Conservation (phyloP, 2,888 invertebrate genomes). For the Hyalella azteca region DNA sequence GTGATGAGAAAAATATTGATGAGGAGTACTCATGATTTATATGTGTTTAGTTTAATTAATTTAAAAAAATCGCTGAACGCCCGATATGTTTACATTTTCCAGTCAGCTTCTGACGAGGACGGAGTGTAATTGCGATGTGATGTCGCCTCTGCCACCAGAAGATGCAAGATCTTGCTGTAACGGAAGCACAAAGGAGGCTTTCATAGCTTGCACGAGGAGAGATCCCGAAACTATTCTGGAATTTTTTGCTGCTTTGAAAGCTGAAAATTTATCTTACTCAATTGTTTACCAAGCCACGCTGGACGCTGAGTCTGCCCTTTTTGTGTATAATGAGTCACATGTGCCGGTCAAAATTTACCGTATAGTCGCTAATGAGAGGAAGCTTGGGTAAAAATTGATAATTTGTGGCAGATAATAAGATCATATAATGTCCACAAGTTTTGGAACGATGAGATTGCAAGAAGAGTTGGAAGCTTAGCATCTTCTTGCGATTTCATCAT, state of each 20-base stretch:
- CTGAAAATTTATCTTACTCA: conserved; percentile 39
- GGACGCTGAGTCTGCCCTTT: conserved; percentile 44
- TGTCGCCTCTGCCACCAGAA: not conserved
- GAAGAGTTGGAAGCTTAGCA: not conserved
- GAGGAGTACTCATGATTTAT: too few relatives aligned
- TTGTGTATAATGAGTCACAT: conserved; percentile 49
- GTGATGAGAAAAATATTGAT: too few relatives aligned
- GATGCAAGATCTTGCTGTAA: too few relatives aligned
- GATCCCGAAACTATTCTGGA: conserved; percentile 44
- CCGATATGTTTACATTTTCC: not conserved
- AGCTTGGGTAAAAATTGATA: not conserved
- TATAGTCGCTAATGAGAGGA: not conserved
- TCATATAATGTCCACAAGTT: not conserved
- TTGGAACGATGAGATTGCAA: not conserved
- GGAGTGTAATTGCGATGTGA: too few relatives aligned
- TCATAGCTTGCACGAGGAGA: conserved; percentile 48
- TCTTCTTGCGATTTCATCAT: not conserved
- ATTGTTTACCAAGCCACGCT: conserved; percentile 49
- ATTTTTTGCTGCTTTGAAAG: conserved; percentile 43
- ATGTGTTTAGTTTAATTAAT: too few relatives aligned
- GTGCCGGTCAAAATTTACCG: conserved; percentile 48
- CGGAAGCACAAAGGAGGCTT: not conserved
- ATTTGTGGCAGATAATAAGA: not conserved
- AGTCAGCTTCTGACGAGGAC: not conserved
- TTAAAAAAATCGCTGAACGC: not conserved